Evolutionary conservation across 2,888 invertebrate species (phyloP).

Genomic region (Allophyes oxyacanthae): DNA sequence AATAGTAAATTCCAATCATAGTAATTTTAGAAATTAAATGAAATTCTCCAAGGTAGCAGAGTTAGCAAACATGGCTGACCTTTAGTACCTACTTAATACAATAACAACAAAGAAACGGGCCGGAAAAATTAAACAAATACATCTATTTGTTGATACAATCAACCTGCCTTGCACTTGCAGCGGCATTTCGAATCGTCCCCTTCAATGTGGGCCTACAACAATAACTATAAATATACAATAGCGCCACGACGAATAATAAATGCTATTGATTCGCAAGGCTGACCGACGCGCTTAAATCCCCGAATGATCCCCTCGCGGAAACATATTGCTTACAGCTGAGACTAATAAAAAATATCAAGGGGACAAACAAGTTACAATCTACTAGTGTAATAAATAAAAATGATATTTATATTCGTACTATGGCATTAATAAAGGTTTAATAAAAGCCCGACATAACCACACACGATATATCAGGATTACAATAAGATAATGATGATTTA

Average conservation of each 20-base stretch:
- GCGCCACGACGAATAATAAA: slow-evolving; percentile 72
- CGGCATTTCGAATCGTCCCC: slow-evolving; percentile 12
- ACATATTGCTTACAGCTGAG: slow-evolving; percentile 79
- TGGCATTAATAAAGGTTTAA: slow-evolving; percentile 44
- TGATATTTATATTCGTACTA: slow-evolving; percentile 46
- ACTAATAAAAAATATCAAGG: slow-evolving; percentile 65
- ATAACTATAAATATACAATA: slow-evolving; percentile 69
- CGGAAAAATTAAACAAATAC: slow-evolving; percentile 18
- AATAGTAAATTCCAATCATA: slow-evolving; percentile 6
- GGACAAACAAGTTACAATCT: slow-evolving; percentile 49
- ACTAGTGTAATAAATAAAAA: slow-evolving; percentile 59
- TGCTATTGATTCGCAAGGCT: slow-evolving; percentile 76
- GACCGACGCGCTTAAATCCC: slow-evolving; percentile 78
- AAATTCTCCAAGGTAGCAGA: background rate
- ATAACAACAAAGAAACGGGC: slow-evolving; percentile 8
- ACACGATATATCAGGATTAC: slow-evolving; percentile 14
- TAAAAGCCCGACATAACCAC: slow-evolving; percentile 27
- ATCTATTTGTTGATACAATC: slow-evolving; percentile 28
- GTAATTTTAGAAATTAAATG: background rate
- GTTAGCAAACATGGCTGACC: slow-evolving; percentile 3
- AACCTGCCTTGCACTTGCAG: slow-evolving; percentile 51
- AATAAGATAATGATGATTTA: background rate
- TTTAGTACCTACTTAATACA: slow-evolving; percentile 10
- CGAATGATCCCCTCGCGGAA: slow-evolving; percentile 71
- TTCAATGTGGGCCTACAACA: slow-evolving; percentile 59